Evolutionary conservation across 2,797 vertebrate genomes (phyloP).

Genomic region (Hipposideros larvatus): DNA sequence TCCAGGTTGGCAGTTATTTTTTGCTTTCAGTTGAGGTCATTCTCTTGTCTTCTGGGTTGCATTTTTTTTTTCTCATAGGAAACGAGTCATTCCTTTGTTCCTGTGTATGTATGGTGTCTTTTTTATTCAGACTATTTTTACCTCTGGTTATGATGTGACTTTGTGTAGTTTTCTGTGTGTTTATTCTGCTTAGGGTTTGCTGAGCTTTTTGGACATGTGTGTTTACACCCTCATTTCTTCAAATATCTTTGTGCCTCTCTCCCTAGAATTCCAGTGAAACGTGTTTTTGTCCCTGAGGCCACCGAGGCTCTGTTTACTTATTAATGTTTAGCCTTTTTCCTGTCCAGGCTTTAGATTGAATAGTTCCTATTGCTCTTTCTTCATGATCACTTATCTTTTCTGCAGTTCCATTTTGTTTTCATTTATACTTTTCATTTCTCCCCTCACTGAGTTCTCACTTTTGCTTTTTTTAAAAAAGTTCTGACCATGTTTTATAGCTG

Average conservation of each 20-base stretch:
- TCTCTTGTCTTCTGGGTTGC: background rate
- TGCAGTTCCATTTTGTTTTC: accelerated
- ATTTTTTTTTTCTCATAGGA: accelerated
- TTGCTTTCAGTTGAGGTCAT: accelerated
- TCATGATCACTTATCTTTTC: accelerated
- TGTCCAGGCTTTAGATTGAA: no score
- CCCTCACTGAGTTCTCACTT: background rate
- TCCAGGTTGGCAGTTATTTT: accelerated
- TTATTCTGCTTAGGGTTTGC: background rate
- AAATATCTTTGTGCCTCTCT: no score
- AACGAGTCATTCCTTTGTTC: accelerated
- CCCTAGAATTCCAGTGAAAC: accelerated
- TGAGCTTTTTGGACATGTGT: background rate
- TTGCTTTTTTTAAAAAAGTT: accelerated
- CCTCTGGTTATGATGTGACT: background rate
- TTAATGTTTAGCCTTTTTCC: no score
- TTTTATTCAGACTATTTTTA: background rate
- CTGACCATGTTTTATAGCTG: accelerated
- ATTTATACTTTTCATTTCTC: accelerated
- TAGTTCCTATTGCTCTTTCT: accelerated
- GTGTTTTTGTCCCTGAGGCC: background rate
- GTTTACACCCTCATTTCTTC: accelerated
- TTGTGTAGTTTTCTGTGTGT: background rate
- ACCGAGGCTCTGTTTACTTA: no score
- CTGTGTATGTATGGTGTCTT: accelerated